Percentiles rank a stretch among this genome's conserved stretches.
These are phyloP conservation scores for Malachius bipustulatus DNA, from an alignment of 2,888 invertebrate genomes.

Conservation along the genomic window DNA sequence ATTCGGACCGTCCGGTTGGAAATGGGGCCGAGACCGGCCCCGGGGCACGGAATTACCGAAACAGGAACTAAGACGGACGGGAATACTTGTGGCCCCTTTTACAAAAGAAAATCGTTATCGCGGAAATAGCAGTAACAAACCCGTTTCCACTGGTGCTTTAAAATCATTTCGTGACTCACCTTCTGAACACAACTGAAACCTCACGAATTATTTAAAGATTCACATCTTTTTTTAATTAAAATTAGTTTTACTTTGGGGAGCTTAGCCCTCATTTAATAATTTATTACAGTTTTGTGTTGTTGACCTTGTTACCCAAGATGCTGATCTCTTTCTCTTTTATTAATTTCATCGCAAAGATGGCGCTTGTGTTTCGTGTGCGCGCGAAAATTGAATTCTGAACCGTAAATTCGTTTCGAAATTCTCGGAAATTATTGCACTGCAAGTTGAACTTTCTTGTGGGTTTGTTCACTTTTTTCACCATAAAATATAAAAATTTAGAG, in stretches of 20 bases:
- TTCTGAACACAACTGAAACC: slow-evolving; percentile 9
- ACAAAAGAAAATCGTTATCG: slow-evolving; percentile 21
- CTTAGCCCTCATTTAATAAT: slow-evolving; percentile 23
- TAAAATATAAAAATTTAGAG: too few species aligned
- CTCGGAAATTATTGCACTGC: too few species aligned
- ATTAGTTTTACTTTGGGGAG: slow-evolving; percentile 19
- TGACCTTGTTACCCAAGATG: slow-evolving; percentile 38
- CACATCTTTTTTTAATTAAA: slow-evolving; percentile 14
- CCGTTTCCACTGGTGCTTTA: too few species aligned
- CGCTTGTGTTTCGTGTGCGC: slow-evolving; percentile 18
- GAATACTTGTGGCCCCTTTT: background rate
- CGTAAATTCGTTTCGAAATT: too few species aligned
- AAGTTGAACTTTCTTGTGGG: too few species aligned
- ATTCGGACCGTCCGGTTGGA: too few species aligned
- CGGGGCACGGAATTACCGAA: too few species aligned
- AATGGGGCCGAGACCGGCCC: too few species aligned
- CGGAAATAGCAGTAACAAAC: slow-evolving; percentile 7
- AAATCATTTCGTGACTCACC: slow-evolving; percentile 16
- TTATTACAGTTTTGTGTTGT: slow-evolving; percentile 33
- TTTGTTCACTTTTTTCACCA: too few species aligned
- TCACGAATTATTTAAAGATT: too few species aligned
- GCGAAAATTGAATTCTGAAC: too few species aligned
- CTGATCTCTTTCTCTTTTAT: slow-evolving; percentile 32
- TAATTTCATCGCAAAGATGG: slow-evolving; percentile 22
- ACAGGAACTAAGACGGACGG: too few species aligned